These are phyloP conservation scores for Rotaria sp. DNA, from an alignment of 2,888 invertebrate species.

Conservation along the genomic window DNA sequence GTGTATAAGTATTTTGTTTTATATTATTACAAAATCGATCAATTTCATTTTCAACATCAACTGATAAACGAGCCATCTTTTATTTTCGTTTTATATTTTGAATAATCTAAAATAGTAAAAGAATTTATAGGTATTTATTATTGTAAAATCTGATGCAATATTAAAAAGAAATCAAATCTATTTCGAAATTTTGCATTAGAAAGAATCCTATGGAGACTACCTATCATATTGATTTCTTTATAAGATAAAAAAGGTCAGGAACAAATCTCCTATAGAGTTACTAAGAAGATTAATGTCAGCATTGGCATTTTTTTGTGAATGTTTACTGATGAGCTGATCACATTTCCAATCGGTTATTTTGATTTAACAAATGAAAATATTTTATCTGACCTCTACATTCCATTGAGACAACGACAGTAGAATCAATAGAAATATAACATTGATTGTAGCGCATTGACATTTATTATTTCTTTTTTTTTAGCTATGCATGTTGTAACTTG, in stretches of 20 bases:
- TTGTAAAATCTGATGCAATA: not conserved
- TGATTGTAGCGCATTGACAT: not conserved
- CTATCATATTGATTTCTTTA: not conserved
- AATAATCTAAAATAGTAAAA: not conserved
- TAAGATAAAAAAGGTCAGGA: not conserved
- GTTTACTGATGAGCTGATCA: not conserved
- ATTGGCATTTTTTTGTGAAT: not conserved
- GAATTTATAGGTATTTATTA: not conserved
- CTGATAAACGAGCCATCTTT: not conserved
- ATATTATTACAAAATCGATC: constrained; percentile 19
- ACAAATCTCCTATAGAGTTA: not conserved
- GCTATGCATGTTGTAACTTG: not conserved
- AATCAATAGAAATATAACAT: not conserved
- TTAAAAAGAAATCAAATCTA: not conserved
- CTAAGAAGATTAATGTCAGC: not conserved
- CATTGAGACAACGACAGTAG: not conserved
- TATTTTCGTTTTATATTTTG: not conserved
- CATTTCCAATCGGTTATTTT: not conserved
- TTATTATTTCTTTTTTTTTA: not conserved
- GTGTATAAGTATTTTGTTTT: not conserved
- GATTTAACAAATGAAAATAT: not conserved
- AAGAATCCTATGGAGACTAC: not conserved
- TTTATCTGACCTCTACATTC: not conserved
- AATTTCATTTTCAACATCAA: not conserved
- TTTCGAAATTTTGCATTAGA: not conserved